Base-by-base conservation (phyloP, 2,797 vertebrate genomes). In the Lacerta agilis region DNA sequence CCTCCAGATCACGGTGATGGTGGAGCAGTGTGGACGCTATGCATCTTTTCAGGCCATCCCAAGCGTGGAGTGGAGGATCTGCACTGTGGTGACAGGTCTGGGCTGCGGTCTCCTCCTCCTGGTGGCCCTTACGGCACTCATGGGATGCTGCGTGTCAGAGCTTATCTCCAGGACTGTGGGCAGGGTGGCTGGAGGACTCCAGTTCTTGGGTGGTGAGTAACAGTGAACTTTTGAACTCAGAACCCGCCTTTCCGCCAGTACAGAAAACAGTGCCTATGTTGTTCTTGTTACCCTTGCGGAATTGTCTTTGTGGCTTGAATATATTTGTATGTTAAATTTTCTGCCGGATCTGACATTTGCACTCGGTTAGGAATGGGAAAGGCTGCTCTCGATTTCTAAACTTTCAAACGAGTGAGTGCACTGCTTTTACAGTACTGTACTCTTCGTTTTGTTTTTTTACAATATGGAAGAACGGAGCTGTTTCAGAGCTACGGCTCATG, bases 1-100 rank as follows among this genome's bases (percentile, higher is more conserved):
- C 92, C 97, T 96, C 49, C 98, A 98, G 96, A 97, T 97, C 71
- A 99, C 98, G 0, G 98, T 99, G 93, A 99, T 99, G 98, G 97
- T 99, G 96, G 98, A 99, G 97, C 98, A 99, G 93, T 99, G 99
- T 15, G 99, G 99, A 71, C 98, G 98, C 92, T 99, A 99, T 0
- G 98, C 99, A 85, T 98, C 98, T 41, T 99, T 99, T 96, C 96
- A 98, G 90, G 98, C 98, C 92, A 99, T 99, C 92, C 99, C 99
- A 0, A 99, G 99, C 0, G 94, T 98, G 0, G 98, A 98, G 88
- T 99, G 99, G 98, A 97, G 98, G 95, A 98, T 99, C 97, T 99
- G 98, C 95, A 99, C 98, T 0, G 97, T 99, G 91, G 98, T 99
- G 94, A 99, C 98, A 0, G 99, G 99, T 17, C 97, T 98, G 93